Conservation (phyloP, 92 coral and sea anemone genomes). For the Parazoanthus atlanticus region DNA sequence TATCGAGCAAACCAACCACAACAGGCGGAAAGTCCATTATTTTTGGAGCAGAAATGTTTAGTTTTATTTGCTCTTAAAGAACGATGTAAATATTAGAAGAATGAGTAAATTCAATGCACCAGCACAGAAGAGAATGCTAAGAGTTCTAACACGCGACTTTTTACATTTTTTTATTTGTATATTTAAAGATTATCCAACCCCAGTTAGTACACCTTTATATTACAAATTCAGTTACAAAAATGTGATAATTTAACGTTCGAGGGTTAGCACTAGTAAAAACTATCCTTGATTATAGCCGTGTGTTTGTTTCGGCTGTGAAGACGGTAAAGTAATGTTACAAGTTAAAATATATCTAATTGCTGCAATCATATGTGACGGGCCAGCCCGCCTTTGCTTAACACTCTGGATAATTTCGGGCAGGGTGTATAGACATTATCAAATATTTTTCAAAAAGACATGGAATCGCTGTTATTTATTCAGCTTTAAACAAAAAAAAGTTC, state of each 20-base stretch:
- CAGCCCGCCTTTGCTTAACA: not conserved
- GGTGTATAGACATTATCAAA: not conserved
- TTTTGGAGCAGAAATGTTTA: not conserved
- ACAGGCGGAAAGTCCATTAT: too few species aligned
- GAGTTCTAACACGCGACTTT: too few species aligned
- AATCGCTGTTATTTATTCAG: too few species aligned
- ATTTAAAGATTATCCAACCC: not conserved
- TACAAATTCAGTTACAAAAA: not conserved
- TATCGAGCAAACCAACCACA: too few species aligned
- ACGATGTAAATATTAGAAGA: not conserved
- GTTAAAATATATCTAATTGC: not conserved
- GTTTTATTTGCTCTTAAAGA: not conserved
- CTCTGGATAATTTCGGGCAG: not conserved
- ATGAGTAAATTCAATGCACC: too few species aligned
- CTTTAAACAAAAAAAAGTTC: not conserved
- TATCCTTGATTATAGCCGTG: not conserved
- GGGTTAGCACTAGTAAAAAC: too few species aligned
- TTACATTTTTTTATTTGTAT: too few species aligned
- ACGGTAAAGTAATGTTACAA: too few species aligned
- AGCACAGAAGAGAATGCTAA: too few species aligned
- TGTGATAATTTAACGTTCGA: not conserved
- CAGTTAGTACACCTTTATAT: not conserved
- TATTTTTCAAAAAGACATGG: not conserved
- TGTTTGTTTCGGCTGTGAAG: not conserved
- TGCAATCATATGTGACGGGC: not conserved